phyloP scores from a whole-genome alignment of 2,888 invertebrate genomes.

The Belgica antarctica region DNA sequence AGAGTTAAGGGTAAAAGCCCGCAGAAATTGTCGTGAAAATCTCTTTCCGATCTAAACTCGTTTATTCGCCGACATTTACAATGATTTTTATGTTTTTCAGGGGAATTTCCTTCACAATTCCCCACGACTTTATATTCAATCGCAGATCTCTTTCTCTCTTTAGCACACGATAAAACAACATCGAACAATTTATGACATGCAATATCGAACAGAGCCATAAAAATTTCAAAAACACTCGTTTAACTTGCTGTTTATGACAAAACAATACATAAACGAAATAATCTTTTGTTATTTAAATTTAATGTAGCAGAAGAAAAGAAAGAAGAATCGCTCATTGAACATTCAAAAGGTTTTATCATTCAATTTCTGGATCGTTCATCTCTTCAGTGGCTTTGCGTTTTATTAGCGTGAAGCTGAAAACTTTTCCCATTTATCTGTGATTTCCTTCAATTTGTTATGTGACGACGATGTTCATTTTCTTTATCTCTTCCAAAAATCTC shows the following conservation, averaged over 20 bases:
- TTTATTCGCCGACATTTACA: background rate
- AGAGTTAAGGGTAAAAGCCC: no score
- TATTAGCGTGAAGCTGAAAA: background rate
- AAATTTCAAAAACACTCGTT: constrained; percentile 28
- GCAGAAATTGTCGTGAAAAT: no score
- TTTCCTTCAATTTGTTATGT: constrained; percentile 37
- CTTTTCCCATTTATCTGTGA: constrained; percentile 40
- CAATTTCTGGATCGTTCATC: background rate
- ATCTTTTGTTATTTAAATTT: constrained; percentile 10
- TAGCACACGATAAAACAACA: constrained; percentile 4
- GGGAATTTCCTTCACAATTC: background rate
- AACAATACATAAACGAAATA: constrained; percentile 13
- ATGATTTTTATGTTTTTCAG: no score
- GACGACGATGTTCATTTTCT: constrained; percentile 14
- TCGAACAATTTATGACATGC: constrained; percentile 26
- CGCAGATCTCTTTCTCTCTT: background rate
- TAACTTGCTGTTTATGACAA: constrained; percentile 18
- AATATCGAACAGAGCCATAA: constrained; percentile 34
- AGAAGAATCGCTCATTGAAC: no score
- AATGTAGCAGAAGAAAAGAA: constrained; percentile 5
- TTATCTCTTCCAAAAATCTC: background rate
- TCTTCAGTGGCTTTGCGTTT: background rate
- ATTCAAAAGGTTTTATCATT: no score
- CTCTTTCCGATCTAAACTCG: no score
- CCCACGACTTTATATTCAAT: background rate